A percentile compares a stretch with the other conserved stretches of the same genome.
Conservation (phyloP, 2,113 vertebrate genomes). For the Peromyscus californicus region DNA sequence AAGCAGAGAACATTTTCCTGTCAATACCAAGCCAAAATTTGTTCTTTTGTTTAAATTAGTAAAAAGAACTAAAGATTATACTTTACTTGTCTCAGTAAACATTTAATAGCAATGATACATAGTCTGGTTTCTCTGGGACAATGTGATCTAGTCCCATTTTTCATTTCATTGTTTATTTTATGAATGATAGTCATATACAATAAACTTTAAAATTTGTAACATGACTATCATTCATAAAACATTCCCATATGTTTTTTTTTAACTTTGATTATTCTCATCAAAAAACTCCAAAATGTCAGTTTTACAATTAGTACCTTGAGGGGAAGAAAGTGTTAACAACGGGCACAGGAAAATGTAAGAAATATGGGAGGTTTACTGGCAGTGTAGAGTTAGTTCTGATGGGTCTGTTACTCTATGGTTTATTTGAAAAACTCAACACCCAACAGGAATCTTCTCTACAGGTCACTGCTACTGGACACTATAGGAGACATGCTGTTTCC, state of each 20-base stretch:
- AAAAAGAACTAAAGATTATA: neutral
- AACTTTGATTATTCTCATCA: neutral
- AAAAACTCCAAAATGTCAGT: neutral
- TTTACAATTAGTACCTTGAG: neutral
- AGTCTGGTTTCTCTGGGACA: neutral
- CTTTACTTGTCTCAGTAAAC: neutral
- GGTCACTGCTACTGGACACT: neutral
- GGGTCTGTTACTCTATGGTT: neutral
- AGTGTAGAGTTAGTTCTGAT: neutral
- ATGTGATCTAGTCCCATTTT: slow-evolving; percentile 7
- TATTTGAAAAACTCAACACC: neutral
- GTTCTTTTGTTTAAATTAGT: neutral
- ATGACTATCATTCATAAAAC: no score
- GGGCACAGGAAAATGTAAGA: neutral
- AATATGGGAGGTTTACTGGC: neutral
- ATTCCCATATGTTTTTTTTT: no score
- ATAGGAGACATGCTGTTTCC: neutral
- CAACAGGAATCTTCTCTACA: neutral
- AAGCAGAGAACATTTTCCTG: neutral
- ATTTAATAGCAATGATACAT: slow-evolving; percentile 15
- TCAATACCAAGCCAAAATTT: slow-evolving; percentile 17
- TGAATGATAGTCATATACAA: slow-evolving; percentile 54
- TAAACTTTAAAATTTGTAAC: no score
- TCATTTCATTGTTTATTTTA: slow-evolving; percentile 36
- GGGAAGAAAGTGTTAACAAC: neutral